phyloP scores from a whole-genome alignment of 2,797 vertebrate species.

The Scleropages formosus region DNA sequence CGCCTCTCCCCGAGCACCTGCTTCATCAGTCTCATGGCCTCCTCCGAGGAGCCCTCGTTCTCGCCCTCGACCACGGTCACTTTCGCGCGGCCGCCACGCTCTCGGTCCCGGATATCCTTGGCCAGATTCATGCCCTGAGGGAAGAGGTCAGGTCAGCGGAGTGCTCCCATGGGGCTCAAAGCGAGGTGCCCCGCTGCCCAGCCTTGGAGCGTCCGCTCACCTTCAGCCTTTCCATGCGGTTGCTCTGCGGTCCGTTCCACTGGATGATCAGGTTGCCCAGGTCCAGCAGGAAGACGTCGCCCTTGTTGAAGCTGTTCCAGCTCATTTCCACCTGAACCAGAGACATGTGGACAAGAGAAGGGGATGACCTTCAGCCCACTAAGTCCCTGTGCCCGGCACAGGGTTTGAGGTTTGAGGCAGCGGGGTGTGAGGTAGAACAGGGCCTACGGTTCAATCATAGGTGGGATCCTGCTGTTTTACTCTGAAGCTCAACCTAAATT shows the following conservation, averaged over 20 bases:
- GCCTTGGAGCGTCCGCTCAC: conserved; percentile 46
- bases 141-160: not conserved
- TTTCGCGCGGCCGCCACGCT: conserved; percentile 75
- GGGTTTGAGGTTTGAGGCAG: not conserved
- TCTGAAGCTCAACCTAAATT: too few species aligned
- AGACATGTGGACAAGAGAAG: not conserved
- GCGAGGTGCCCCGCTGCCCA: not conserved
- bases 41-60: conserved; percentile 57
- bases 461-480: too few species aligned
- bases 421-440: too few species aligned
- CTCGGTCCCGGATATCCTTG: conserved; percentile 83
- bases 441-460: too few species aligned
- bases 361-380: too few species aligned
- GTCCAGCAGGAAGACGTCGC: conserved; percentile 82
- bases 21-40: conserved; percentile 72
- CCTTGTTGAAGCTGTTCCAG: conserved; percentile 82
- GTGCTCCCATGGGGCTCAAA: not conserved
- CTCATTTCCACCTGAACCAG: conserved; percentile 77
- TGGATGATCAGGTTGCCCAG: conserved; percentile 81
- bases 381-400: too few species aligned
- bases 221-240: conserved; percentile 75
- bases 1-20: conserved; percentile 65
- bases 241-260: conserved; percentile 82
- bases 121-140: conserved; percentile 78
- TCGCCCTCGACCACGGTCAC: conserved; percentile 78